Percentiles rank a stretch among this genome's conserved stretches.
These are phyloP conservation scores for Tinamus major DNA, from an alignment of 2,797 vertebrate species.

Conservation along the genomic window DNA sequence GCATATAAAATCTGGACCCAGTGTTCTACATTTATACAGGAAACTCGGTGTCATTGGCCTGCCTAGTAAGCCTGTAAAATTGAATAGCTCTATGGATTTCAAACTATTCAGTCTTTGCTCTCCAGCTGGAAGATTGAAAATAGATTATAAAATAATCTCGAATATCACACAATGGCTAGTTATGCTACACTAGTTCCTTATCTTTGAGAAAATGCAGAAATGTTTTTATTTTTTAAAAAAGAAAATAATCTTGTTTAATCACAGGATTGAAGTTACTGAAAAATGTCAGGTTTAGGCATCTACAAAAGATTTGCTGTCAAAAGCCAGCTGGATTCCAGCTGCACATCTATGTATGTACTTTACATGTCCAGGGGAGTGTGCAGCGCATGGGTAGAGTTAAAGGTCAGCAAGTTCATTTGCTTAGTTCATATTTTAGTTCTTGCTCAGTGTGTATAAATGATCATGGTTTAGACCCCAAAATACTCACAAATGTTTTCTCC, in stretches of 20 bases:
- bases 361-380: not conserved
- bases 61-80: conserved; percentile 41
- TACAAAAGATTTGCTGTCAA: not conserved
- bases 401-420: not conserved
- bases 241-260: not conserved
- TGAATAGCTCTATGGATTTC: conserved; percentile 32
- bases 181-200: not conserved
- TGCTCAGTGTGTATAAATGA: not conserved
- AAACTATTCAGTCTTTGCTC: not conserved
- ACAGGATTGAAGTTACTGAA: not conserved
- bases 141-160: conserved; percentile 33
- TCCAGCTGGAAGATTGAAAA: conserved; percentile 16
- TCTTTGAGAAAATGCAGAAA: conserved; percentile 20
- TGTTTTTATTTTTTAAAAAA: not conserved
- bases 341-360: rapidly evolving
- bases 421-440: not conserved
- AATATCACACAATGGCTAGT: conserved; percentile 45
- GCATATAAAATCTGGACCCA: not conserved
- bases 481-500: not conserved
- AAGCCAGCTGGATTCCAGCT: not conserved
- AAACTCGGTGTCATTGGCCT: conserved; percentile 10
- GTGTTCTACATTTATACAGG: rapidly evolving
- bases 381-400: not conserved
- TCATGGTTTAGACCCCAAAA: not conserved
- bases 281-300: not conserved